Evolutionary conservation across 2,888 invertebrate species (phyloP), one percentile per base, ranked within the genome.

Genomic region (Epinotia demarniana): DNA sequence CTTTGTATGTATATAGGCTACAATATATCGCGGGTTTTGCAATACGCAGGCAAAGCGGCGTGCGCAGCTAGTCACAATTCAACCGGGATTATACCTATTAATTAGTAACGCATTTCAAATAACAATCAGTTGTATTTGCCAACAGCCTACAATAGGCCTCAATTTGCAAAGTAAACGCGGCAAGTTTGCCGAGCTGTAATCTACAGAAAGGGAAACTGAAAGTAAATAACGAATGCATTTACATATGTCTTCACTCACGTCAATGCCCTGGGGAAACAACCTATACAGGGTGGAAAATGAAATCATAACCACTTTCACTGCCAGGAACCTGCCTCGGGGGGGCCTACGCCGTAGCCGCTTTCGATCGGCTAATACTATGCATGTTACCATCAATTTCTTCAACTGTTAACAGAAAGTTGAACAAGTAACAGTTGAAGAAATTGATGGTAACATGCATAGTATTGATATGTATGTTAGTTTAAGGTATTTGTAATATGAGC

Each of bases 91-190:
- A 46, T 46, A 39, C 9, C 39, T 16, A 13, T 0, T 2, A 4
- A 53, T n/a, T n/a, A n/a, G n/a, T 53, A n/a, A 53, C 16, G n/a
- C n/a, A 53, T 6, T 53, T 53, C 6, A 53, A 53, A 53, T n/a
- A 53, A n/a, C 53, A 53, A 53, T 53, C n/a, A 53, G 53, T n/a
- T n/a, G 53, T n/a, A n/a, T 53, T 53, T 53, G n/a, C 53, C n/a
- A n/a, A n/a, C 53, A 49, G 49, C 16, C n/a, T n/a, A 53, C n/a
- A n/a, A 53, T 53, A 53, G 53, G n/a, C n/a, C 5, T 53, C 53
- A 46, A 13, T 46, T 46, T 13, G 53, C 13, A 53, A 53, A 53
- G 53, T 8, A 53, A 53, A 53, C 53, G 8, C 53, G 8, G n/a
- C 5, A n/a, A 53, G n/a, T 53, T 53, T 53, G n/a, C 53, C n/a